Conservation (phyloP, 2,113 vertebrate genomes). For the Pituophis catenifer region DNA sequence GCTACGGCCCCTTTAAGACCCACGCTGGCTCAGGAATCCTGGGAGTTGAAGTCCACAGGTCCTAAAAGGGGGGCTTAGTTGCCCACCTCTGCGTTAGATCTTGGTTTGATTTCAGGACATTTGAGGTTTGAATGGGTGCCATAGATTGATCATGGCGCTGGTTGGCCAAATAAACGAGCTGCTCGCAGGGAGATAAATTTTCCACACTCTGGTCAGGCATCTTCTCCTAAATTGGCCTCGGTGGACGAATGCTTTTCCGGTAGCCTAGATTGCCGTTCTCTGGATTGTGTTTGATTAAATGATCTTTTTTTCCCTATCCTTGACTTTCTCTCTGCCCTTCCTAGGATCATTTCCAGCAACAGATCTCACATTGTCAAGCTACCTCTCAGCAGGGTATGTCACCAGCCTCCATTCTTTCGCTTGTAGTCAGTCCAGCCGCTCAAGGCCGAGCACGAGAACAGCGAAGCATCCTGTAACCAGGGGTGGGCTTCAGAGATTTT, state of each 20-base stretch:
- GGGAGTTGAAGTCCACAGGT: too few species aligned
- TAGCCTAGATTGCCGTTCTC: not conserved
- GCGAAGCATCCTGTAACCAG: not conserved
- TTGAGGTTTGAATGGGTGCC: not conserved
- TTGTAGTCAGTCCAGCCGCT: rapidly evolving
- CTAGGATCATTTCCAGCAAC: conserved; percentile 98
- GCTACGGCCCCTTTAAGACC: too few species aligned
- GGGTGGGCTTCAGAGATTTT: too few species aligned
- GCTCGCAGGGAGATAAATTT: too few species aligned
- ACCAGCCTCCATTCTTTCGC: not conserved
- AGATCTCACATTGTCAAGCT: conserved; percentile 98
- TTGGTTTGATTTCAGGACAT: not conserved
- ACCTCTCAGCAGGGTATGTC: conserved; percentile 96
- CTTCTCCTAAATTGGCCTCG: not conserved
- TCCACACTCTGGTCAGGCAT: not conserved
- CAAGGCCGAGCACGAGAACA: not conserved
- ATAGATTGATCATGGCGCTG: not conserved
- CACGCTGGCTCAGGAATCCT: too few species aligned
- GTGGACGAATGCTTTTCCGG: not conserved
- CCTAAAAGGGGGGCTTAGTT: too few species aligned
- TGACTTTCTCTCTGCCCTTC: conserved; percentile 27
- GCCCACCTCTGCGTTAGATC: not conserved
- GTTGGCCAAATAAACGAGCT: not conserved
- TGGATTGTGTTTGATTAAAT: not conserved
- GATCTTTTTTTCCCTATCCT: not conserved